Conservation (phyloP, 92 coral and sea anemone genomes). For the Epizoanthus scotinus region DNA sequence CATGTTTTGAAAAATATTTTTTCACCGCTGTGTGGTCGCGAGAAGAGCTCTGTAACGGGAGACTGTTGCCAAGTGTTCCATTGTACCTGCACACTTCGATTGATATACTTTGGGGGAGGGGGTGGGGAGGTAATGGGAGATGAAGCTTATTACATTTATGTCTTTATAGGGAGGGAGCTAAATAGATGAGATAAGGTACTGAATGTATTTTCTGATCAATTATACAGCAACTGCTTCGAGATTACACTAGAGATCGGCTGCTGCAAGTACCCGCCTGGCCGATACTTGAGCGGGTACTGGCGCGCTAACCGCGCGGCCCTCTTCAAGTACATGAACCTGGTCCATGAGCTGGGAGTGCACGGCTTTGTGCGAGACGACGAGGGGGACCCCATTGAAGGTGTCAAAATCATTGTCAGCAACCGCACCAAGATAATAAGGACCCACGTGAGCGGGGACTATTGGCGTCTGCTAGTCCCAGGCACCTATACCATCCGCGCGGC, state of each 20-base stretch:
- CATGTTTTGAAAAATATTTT: too few relatives aligned
- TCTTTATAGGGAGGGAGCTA: too few relatives aligned
- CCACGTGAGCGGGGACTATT: slow-evolving; percentile 80
- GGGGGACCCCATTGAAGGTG: slow-evolving; percentile 83
- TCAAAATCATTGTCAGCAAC: slow-evolving; percentile 74
- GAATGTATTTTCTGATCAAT: neutral
- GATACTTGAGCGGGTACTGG: slow-evolving; percentile 74
- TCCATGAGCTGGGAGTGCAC: slow-evolving; percentile 86
- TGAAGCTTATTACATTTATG: too few relatives aligned
- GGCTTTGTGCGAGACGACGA: slow-evolving; percentile 83
- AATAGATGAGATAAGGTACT: neutral
- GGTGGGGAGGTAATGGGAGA: neutral
- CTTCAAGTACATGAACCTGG: slow-evolving; percentile 71
- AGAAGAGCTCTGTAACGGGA: too few relatives aligned
- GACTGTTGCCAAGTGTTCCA: too few relatives aligned
- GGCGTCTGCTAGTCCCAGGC: slow-evolving; percentile 92
- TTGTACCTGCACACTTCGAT: too few relatives aligned
- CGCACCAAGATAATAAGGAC: slow-evolving; percentile 82
- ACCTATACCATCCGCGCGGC: slow-evolving; percentile 73
- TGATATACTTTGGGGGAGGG: neutral
- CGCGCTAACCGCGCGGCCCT: slow-evolving; percentile 84
- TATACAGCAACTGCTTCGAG: slow-evolving; percentile 89
- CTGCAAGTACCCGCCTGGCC: slow-evolving; percentile 89
- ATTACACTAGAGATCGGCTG: slow-evolving; percentile 90
- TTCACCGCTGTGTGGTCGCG: too few relatives aligned